phyloP scores from a whole-genome alignment of 1,140 invertebrate species.

The Zaprionus tsacasi region DNA sequence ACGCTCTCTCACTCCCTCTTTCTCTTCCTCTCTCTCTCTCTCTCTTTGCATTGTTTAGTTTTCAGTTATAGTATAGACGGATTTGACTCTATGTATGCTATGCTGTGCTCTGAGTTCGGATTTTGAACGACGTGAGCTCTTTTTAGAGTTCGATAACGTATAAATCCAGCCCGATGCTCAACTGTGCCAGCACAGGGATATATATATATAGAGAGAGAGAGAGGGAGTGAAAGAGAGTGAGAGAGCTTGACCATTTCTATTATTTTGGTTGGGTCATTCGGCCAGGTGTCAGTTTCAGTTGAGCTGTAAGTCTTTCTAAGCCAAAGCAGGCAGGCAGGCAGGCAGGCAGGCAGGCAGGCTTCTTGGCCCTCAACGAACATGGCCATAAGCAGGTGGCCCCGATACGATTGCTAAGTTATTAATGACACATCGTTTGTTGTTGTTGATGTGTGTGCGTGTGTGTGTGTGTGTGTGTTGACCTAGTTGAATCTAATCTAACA shows the following conservation, averaged over 20 bases:
- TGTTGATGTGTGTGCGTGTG: conserved; percentile 22
- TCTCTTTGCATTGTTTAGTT: not conserved
- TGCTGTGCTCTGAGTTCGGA: not conserved
- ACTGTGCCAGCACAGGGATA: not conserved
- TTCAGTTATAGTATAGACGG: not conserved
- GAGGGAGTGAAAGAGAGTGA: not conserved
- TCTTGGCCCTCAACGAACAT: not conserved
- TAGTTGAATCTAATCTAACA: conserved; percentile 64
- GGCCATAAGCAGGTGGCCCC: conserved; percentile 22
- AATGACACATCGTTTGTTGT: conserved; percentile 69
- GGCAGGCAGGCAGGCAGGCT: no score
- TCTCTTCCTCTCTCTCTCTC: not conserved
- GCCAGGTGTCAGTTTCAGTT: conserved; percentile 40
- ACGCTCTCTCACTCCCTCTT: not conserved
- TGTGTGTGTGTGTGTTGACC: conserved; percentile 42
- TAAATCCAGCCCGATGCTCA: not conserved
- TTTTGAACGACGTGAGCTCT: not conserved
- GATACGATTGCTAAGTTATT: conserved; percentile 73
- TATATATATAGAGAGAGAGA: not conserved
- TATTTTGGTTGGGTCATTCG: conserved; percentile 33
- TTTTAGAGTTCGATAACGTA: not conserved
- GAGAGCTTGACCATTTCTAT: conserved; percentile 4
- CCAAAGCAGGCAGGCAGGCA: not conserved
- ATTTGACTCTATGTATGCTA: not conserved
- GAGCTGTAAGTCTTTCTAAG: conserved; percentile 38